These are phyloP conservation scores for Propsilocerus akamusi DNA, from an alignment of 1,140 invertebrate species.

Conservation along the genomic window DNA sequence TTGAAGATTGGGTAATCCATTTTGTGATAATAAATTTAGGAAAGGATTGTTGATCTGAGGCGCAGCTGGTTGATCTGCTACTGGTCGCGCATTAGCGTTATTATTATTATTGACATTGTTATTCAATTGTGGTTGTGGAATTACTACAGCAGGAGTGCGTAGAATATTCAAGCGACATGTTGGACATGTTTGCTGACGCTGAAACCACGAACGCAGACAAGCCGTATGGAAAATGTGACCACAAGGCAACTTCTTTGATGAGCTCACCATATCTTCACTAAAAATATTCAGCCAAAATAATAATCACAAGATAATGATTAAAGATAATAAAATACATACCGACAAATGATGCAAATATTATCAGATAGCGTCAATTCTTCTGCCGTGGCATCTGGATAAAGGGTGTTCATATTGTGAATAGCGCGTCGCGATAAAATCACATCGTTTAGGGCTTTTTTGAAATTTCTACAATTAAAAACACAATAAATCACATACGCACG, in stretches of 20 bases:
- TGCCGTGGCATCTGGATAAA: constrained; percentile 89
- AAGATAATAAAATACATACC: constrained; percentile 19
- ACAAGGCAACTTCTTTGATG: constrained; percentile 94
- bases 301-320: not conserved
- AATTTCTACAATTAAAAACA: constrained; percentile 44
- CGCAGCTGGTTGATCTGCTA: constrained; percentile 8
- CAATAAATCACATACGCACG: not conserved
- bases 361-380: constrained; percentile 89
- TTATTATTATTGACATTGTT: constrained; percentile 8
- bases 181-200: constrained; percentile 98
- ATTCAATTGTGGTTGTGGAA: constrained; percentile 14
- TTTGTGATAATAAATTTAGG: not conserved
- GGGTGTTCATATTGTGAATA: constrained; percentile 94
- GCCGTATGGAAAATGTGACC: constrained; percentile 98
- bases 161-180: constrained; percentile 95
- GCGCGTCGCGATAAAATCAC: constrained; percentile 91
- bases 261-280: constrained; percentile 39
- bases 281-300: constrained; percentile 4
- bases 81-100: constrained; percentile 11
- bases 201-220: constrained; percentile 98
- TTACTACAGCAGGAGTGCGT: constrained; percentile 30
- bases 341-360: constrained; percentile 98
- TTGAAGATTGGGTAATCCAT: not conserved
- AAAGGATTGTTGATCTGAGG: constrained; percentile 13
- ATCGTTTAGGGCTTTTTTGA: constrained; percentile 96